Evolutionary conservation across 2,113 vertebrate genomes (phyloP), one percentile per base, ranked within the genome.

Genomic region (Perca schrenkii): DNA sequence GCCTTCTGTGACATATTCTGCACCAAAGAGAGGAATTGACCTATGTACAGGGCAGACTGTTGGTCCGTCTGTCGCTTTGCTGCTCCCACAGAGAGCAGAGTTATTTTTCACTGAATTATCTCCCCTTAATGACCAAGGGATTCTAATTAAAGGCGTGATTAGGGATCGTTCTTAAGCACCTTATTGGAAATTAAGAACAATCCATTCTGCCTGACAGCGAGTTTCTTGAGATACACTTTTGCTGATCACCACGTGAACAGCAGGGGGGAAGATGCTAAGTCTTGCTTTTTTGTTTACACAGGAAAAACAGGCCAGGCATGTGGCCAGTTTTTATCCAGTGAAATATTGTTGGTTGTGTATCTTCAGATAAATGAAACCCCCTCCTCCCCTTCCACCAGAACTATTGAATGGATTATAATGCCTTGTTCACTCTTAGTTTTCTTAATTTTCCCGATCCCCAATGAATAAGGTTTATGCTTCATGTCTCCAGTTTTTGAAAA

Each of bases 71-170:
- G 75, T 86, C 14, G 31, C 87, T 64, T 54, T 67, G 79, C 88
- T 84, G 85, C 91, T 89, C 89, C 86, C 81, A 81, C 85, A 86
- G 89, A 92, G 87, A 91, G 88, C 86, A 75, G 53, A 83, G 89
- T 92, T 91, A 94, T 93, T 94, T 94, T 94, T 92, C 88, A 93
- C 91, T 88, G 92, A 95, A 94, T 95, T 94, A 95, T 95, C 94
- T 92, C 82, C 78, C 82, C 84, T 93, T 95, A 95, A 95, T 95
- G 94, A 94, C 92, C 91, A 93, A 79, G 90, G 88, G 89, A 92
- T 90, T 95, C 91, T 95, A 96, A 96, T 96, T 95, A 95, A 95
- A 94, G 89, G 90, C 88, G 68, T 94, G 95, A 95, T 96, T 95
- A 95, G 95, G 92, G 92, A 91, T 92, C 86, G 84, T 89, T 91